Conservation (phyloP, 2,888 invertebrate genomes). For the Conomelus anceps region DNA sequence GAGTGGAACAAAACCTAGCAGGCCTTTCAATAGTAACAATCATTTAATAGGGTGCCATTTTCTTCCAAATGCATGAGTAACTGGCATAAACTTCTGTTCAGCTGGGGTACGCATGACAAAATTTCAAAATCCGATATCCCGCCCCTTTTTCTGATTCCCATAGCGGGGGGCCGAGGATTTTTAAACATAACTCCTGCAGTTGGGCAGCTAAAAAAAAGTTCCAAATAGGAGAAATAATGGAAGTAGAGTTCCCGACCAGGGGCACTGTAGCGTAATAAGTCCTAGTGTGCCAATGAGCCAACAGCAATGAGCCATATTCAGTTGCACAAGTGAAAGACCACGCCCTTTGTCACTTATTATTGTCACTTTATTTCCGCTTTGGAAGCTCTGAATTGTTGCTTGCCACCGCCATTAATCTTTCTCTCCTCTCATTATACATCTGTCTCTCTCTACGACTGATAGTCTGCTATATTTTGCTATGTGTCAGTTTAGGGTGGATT, state of each 20-base stretch:
- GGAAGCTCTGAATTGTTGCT: neutral
- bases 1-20: neutral
- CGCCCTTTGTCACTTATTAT: neutral
- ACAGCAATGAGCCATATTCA: neutral
- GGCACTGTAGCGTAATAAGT: neutral
- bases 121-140: neutral
- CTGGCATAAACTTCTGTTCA: neutral
- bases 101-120: neutral
- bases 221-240: neutral
- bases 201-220: neutral
- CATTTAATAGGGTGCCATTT: neutral
- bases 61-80: neutral
- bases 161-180: neutral
- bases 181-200: no score
- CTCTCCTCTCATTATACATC: no score
- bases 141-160: neutral
- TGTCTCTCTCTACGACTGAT: neutral
- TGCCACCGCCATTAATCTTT: neutral
- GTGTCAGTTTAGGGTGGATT: neutral
- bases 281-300: neutral
- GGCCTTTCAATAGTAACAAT: neutral
- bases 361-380: neutral
- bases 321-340: neutral
- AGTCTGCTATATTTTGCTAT: neutral
- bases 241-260: neutral